Percentiles rank a stretch among this genome's conserved stretches.
These are phyloP conservation scores for Sphaerodactylus townsendi DNA, from an alignment of 2,113 vertebrate species.

Conservation along the genomic window DNA sequence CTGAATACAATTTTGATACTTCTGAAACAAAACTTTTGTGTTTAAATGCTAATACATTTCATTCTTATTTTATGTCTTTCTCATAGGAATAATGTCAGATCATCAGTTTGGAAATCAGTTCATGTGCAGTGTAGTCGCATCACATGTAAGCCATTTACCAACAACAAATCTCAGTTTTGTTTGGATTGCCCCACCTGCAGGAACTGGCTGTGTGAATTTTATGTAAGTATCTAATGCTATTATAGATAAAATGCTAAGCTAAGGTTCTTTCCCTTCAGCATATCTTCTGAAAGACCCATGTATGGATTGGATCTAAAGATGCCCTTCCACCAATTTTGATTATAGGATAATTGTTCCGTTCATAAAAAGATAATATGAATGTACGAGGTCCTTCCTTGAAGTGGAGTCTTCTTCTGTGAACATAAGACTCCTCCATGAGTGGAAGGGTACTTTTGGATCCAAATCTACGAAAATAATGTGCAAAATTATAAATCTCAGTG, in stretches of 20 bases:
- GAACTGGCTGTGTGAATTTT: constrained; percentile 98
- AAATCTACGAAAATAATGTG: not conserved
- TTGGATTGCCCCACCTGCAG: constrained; percentile 96
- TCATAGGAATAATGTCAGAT: constrained; percentile 91
- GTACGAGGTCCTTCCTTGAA: too few relatives aligned
- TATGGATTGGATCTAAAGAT: too few relatives aligned
- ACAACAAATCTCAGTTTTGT: constrained; percentile 95
- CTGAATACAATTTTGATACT: fast-evolving
- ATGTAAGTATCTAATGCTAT: constrained; percentile 80
- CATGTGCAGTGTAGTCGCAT: constrained; percentile 97
- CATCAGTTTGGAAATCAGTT: constrained; percentile 96
- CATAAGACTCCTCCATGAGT: too few relatives aligned
- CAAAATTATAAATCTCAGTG: not conserved
- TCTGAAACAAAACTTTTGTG: constrained; percentile 26
- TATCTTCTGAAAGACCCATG: fast-evolving
- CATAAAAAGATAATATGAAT: too few relatives aligned
- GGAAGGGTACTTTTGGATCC: too few relatives aligned
- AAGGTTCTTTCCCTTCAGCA: not conserved
- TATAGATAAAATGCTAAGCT: not conserved
- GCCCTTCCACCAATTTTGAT: too few relatives aligned
- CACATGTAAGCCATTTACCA: constrained; percentile 94
- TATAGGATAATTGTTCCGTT: too few relatives aligned
- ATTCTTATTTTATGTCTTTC: constrained; percentile 23
- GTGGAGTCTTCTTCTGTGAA: too few relatives aligned
- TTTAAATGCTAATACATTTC: constrained; percentile 37